These are phyloP conservation scores for Ecdyonurus torrentis DNA, from an alignment of 2,888 invertebrate species.

Conservation along the genomic window DNA sequence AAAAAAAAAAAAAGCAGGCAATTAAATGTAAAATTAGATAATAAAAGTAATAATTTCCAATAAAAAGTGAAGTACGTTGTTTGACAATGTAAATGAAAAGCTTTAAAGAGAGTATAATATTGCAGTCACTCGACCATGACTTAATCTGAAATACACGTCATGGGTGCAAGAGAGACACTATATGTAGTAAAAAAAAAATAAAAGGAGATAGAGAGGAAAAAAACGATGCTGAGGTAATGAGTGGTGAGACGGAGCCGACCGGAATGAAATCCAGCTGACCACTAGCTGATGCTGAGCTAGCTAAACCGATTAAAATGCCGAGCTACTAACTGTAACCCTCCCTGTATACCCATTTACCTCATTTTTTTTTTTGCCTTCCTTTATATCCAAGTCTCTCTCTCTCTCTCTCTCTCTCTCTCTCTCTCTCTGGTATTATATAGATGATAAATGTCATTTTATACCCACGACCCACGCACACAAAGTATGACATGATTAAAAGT, in stretches of 20 bases:
- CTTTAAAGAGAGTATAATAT: too few species aligned
- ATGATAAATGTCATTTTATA: neutral
- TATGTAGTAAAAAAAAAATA: too few species aligned
- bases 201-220: neutral
- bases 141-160: neutral
- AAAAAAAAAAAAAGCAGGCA: too few species aligned
- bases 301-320: neutral
- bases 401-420: neutral
- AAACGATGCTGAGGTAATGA: neutral
- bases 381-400: neutral
- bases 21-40: too few species aligned
- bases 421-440: neutral
- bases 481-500: too few species aligned
- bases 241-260: neutral
- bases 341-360: too few species aligned
- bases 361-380: too few species aligned
- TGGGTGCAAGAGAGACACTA: neutral
- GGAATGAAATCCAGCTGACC: neutral
- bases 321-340: neutral
- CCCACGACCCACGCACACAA: neutral
- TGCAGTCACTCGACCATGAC: too few species aligned
- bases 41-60: too few species aligned
- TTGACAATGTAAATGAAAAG: too few species aligned
- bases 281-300: neutral
- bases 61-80: too few species aligned